Conservation (phyloP, 2,888 invertebrate species). For the Clusia tigrina region DNA sequence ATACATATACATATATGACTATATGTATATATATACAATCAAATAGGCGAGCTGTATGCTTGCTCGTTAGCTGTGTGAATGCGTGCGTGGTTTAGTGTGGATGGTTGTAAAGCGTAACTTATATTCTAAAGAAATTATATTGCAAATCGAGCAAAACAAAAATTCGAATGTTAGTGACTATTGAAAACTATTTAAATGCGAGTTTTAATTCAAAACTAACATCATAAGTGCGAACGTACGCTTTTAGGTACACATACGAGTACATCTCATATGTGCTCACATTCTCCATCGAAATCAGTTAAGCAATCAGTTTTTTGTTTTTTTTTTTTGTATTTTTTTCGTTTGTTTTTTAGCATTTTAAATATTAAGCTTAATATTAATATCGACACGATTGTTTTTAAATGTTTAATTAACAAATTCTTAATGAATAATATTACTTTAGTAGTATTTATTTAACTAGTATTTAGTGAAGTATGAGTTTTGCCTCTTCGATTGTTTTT, state of each 20-base stretch:
- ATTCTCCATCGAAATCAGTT: background rate
- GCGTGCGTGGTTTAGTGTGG: background rate
- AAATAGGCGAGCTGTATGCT: too few relatives aligned
- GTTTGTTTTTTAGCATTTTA: too few relatives aligned
- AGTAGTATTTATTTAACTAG: background rate
- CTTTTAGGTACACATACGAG: background rate
- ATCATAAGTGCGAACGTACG: too few relatives aligned
- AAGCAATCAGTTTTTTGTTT: too few relatives aligned
- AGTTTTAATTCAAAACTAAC: background rate
- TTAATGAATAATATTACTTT: background rate
- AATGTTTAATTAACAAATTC: background rate
- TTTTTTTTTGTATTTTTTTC: too few relatives aligned
- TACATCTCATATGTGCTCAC: background rate
- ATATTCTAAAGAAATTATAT: constrained; percentile 10
- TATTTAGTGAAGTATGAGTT: background rate
- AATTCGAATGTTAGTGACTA: background rate
- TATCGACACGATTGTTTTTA: too few relatives aligned
- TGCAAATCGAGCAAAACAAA: background rate
- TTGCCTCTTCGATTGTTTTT: too few relatives aligned
- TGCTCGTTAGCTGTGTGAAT: background rate
- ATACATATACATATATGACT: background rate
- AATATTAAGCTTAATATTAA: too few relatives aligned
- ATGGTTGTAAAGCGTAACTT: too few relatives aligned
- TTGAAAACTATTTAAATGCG: background rate
- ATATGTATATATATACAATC: too few relatives aligned